These are phyloP conservation scores for Araneus ventricosus DNA, from an alignment of 1,140 invertebrate genomes.

Conservation along the genomic window DNA sequence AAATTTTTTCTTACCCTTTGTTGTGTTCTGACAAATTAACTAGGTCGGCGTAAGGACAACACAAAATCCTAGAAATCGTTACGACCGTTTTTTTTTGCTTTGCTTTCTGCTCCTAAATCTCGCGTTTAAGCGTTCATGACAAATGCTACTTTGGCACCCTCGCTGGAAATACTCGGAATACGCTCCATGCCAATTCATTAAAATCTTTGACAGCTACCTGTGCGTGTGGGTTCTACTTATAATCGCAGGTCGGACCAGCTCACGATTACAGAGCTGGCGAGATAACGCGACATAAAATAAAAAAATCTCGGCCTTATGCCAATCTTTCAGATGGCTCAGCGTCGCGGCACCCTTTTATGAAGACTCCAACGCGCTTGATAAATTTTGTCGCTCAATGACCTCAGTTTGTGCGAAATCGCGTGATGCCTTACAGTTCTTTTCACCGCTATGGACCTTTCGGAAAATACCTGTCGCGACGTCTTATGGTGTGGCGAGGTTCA, in stretches of 20 bases:
- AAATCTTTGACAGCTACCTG: background rate
- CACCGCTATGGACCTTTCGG: background rate
- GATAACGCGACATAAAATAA: constrained; percentile 1
- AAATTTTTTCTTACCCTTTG: background rate
- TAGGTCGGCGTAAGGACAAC: background rate
- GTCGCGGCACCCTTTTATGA: background rate
- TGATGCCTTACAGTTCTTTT: background rate
- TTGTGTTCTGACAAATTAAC: background rate
- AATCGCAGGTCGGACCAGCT: background rate
- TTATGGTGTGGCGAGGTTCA: background rate
- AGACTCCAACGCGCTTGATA: constrained; percentile 2
- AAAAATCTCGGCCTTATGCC: background rate
- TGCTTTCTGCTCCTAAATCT: too few relatives aligned
- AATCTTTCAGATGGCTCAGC: background rate
- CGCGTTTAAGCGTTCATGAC: background rate
- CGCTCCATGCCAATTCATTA: background rate
- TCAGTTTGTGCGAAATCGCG: background rate
- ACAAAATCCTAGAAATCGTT: background rate
- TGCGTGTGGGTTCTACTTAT: background rate
- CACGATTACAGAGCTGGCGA: background rate
- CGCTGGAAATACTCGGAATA: background rate
- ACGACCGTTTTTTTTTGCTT: too few relatives aligned
- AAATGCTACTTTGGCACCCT: background rate
- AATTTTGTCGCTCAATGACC: background rate
- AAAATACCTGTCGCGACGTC: background rate